Evolutionary conservation across 2,888 invertebrate genomes (phyloP), one percentile per base, ranked within the genome.

Genomic region (Coleophora deauratella): DNA sequence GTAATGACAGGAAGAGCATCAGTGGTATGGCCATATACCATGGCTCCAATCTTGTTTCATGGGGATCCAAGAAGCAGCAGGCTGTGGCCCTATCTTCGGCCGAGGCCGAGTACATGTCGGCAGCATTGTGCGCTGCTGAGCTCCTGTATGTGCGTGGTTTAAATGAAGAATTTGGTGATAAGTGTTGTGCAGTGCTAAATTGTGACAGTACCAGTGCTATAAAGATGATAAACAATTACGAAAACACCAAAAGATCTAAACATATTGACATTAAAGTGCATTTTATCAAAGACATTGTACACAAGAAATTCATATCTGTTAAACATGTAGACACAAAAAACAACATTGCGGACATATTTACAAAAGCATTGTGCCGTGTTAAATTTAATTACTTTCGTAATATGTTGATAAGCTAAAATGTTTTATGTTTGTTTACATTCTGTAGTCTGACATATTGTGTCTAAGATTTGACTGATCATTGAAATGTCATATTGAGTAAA

Each of bases 91-190:
- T 35, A 1, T 40, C 40, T 11, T 28, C 40, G 6, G 40, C 35
- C 9, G 40, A 40, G 35, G 40, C 40, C 9, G 40, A 35, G 11
- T 40, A 14, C n/a, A 9, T 40, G 3, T 27, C 35, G 8, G 40
- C 34, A 8, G 40, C 35, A 10, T 27, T 21, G 9, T 3, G n/a
- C 6, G 33, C 33, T 9, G 7, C 14, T 30, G 38, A 38, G 14
- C n/a, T 38, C 10, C 21, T 14, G 7, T 30, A 38, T 38, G 8
- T 38, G 1, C n/a, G n/a, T n/a, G n/a, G n/a, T n/a, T n/a, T n/a
- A 2, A 41, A 33, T 27, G 34, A 14, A 34, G 13, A 34, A 10
- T 3, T 13, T 4, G 14, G 34, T 34, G 34, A 34, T 9, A 9
- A 7, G 14, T 13, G 7, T 6, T 12, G 34, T 34, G n/a, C n/a